These are phyloP conservation scores for Myotis brandtii DNA, from an alignment of 2,113 vertebrate species.

Conservation along the genomic window DNA sequence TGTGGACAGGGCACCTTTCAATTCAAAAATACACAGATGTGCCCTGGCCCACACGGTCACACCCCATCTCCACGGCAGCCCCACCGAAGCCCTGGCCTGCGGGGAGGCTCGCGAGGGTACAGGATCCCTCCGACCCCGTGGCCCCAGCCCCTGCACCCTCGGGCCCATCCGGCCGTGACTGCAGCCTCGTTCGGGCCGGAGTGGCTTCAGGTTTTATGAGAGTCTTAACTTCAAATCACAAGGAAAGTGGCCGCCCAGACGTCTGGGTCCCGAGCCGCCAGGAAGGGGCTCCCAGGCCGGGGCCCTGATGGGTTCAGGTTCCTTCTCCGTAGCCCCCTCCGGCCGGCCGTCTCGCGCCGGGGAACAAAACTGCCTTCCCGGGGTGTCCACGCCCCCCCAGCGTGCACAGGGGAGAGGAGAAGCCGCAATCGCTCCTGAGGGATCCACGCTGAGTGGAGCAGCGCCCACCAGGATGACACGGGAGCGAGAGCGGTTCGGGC, in stretches of 20 bases:
- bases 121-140: conserved; percentile 56
- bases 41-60: too few relatives aligned
- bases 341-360: neutral
- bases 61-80: too few relatives aligned
- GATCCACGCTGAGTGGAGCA: neutral
- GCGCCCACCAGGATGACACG: too few relatives aligned
- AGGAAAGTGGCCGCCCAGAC: conserved; percentile 79
- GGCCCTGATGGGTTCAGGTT: conserved; percentile 60
- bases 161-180: too few relatives aligned
- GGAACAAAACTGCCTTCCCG: too few relatives aligned
- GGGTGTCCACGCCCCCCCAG: too few relatives aligned
- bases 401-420: conserved; percentile 16
- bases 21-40: neutral
- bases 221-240: conserved; percentile 79
- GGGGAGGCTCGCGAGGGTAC: too few relatives aligned
- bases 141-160: neutral
- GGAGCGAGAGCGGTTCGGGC: too few relatives aligned
- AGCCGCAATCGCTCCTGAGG: neutral
- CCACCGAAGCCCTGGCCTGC: too few relatives aligned
- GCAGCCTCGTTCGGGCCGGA: conserved; percentile 52
- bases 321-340: conserved; percentile 67
- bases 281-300: conserved; percentile 69
- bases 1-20: neutral
- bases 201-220: conserved; percentile 78
- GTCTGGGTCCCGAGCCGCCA: conserved; percentile 71